phyloP scores from a whole-genome alignment of 2,113 vertebrate genomes.

The Silurus meridionalis region DNA sequence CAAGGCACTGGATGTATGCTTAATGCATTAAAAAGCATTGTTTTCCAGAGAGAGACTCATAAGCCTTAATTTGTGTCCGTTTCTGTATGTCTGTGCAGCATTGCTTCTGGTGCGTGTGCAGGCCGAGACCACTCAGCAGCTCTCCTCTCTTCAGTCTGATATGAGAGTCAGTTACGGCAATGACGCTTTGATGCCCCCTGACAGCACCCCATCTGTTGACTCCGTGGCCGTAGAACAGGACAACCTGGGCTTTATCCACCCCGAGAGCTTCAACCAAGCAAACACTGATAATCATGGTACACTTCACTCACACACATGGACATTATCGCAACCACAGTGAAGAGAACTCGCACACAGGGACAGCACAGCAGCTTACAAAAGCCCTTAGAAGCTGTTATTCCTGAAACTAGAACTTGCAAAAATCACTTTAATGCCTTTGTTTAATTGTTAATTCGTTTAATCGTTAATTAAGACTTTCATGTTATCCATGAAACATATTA shows the following conservation, averaged over 20 bases:
- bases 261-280: constrained; percentile 90
- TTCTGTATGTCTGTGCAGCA: constrained; percentile 62
- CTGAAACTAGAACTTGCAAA: no score
- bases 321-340: not conserved
- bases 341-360: not conserved
- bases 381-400: not conserved
- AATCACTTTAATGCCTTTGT: no score
- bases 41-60: not conserved
- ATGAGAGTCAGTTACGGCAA: constrained; percentile 94
- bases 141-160: constrained; percentile 91
- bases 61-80: not conserved
- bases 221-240: constrained; percentile 80
- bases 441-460: no score
- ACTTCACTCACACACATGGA: constrained; percentile 18
- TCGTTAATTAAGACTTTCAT: no score
- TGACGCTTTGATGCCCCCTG: constrained; percentile 92
- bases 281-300: constrained; percentile 96
- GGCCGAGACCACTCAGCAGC: constrained; percentile 87
- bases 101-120: constrained; percentile 88
- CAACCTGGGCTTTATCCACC: constrained; percentile 89
- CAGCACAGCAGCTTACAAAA: not conserved
- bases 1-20: no score
- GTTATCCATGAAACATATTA: not conserved
- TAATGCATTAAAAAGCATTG: not conserved
- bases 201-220: constrained; percentile 87